phyloP scores from a whole-genome alignment of 2,797 vertebrate species.

The Peromyscus aztecus region DNA sequence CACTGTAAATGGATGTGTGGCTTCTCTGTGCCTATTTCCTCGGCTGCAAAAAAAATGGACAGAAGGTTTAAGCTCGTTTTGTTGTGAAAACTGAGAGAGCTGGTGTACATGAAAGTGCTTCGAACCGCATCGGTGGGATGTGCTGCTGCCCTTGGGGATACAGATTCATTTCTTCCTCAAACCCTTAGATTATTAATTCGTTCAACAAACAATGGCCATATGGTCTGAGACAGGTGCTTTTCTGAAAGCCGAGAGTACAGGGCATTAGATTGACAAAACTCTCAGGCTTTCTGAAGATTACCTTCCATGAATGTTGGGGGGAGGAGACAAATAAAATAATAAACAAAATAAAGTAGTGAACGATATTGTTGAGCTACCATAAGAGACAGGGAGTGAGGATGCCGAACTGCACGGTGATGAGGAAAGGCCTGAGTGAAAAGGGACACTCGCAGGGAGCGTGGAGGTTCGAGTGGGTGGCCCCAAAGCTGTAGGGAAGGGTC shows the following conservation, averaged over 20 bases:
- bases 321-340: neutral
- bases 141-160: neutral
- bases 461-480: neutral
- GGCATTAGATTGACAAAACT: neutral
- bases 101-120: neutral
- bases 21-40: neutral
- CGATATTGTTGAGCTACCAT: neutral
- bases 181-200: neutral
- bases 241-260: neutral
- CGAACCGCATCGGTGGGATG: neutral
- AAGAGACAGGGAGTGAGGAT: neutral
- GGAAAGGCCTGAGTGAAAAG: neutral
- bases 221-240: neutral
- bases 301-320: neutral
- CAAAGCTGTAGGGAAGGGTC: neutral
- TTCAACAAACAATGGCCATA: neutral
- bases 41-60: neutral
- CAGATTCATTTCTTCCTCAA: neutral
- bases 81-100: neutral
- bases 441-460: rapidly evolving
- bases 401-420: rapidly evolving
- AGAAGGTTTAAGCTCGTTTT: neutral
- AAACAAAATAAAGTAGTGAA: neutral
- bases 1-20: neutral
- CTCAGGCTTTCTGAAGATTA: neutral